Evolutionary conservation across 2,113 vertebrate genomes (phyloP).

Genomic region (Mastomys natalensis): DNA sequence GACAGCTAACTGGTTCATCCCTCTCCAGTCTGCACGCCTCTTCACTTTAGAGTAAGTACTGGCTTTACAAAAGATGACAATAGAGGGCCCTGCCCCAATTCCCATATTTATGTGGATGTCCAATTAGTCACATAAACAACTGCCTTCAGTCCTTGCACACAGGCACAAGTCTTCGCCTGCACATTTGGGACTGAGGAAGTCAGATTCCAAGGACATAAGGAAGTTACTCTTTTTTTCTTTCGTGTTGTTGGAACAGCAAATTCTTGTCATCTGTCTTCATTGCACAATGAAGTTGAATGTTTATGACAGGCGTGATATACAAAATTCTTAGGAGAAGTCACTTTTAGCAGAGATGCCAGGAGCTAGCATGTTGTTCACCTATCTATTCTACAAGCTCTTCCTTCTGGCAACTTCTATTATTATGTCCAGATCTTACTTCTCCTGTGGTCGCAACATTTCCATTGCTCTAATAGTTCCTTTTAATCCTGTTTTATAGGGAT

Average conservation of each 20-base stretch:
- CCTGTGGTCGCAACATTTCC: constrained; percentile 6
- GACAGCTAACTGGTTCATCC: constrained; percentile 33
- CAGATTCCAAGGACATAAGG: constrained; percentile 69
- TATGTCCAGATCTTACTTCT: constrained; percentile 50
- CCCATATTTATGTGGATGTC: constrained; percentile 70
- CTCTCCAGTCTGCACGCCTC: constrained; percentile 6
- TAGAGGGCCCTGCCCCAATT: constrained; percentile 30
- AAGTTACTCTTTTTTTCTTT: constrained; percentile 24
- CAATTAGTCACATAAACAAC: constrained; percentile 75
- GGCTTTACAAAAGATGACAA: constrained; percentile 69
- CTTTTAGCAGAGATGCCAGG: constrained; percentile 54
- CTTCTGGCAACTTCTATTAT: constrained; percentile 60
- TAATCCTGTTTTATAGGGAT: not conserved
- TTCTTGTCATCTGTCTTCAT: constrained; percentile 78
- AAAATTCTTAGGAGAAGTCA: constrained; percentile 68
- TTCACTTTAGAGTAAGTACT: constrained; percentile 58
- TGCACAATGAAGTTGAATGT: constrained; percentile 78
- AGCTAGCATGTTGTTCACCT: constrained; percentile 57
- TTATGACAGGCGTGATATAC: constrained; percentile 73
- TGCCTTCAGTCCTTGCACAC: constrained; percentile 27
- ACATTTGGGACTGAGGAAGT: constrained; percentile 56
- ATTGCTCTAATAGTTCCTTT: constrained; percentile 8
- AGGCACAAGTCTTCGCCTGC: constrained; percentile 65
- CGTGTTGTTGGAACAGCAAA: constrained; percentile 68
- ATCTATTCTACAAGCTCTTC: constrained; percentile 45